These are phyloP conservation scores for Abscondita cerata DNA, from an alignment of 2,888 invertebrate genomes.

Conservation along the genomic window DNA sequence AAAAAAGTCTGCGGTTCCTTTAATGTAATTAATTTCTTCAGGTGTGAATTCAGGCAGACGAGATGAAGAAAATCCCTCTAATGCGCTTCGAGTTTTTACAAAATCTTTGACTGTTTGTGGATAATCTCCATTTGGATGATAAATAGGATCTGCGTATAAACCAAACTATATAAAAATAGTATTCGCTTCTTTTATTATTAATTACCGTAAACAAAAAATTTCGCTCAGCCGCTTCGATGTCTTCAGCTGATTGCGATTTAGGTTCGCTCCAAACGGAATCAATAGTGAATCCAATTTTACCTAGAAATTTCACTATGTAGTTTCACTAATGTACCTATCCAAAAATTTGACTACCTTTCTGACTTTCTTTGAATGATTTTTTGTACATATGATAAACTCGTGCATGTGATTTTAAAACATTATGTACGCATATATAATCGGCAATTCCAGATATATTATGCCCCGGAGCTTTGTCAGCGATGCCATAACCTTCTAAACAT, in stretches of 20 bases:
- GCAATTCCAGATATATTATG: slow-evolving; percentile 60
- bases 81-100: slow-evolving; percentile 34
- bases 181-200: background rate
- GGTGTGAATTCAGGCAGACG: slow-evolving; percentile 64
- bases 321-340: no score
- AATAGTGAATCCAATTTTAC: slow-evolving; percentile 20
- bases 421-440: slow-evolving; percentile 69
- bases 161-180: slow-evolving; percentile 48
- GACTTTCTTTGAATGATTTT: slow-evolving; percentile 47
- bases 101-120: slow-evolving; percentile 37
- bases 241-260: slow-evolving; percentile 3
- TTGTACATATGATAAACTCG: slow-evolving; percentile 51
- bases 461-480: slow-evolving; percentile 49
- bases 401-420: slow-evolving; percentile 59
- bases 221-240: slow-evolving; percentile 22
- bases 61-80: slow-evolving; percentile 36
- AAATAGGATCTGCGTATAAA: slow-evolving; percentile 63
- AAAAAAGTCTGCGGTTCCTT: slow-evolving; percentile 60
- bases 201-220: slow-evolving; percentile 29
- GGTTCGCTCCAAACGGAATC: slow-evolving; percentile 17
- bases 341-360: slow-evolving; percentile 50
- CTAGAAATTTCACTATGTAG: no score
- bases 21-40: slow-evolving; percentile 55
- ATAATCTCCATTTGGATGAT: slow-evolving; percentile 37
- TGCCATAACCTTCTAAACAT: slow-evolving; percentile 47